A percentile compares a stretch with the other conserved stretches of the same genome.
phyloP scores from a whole-genome alignment of 2,888 invertebrate species.

The Neoitamus cyanurus region DNA sequence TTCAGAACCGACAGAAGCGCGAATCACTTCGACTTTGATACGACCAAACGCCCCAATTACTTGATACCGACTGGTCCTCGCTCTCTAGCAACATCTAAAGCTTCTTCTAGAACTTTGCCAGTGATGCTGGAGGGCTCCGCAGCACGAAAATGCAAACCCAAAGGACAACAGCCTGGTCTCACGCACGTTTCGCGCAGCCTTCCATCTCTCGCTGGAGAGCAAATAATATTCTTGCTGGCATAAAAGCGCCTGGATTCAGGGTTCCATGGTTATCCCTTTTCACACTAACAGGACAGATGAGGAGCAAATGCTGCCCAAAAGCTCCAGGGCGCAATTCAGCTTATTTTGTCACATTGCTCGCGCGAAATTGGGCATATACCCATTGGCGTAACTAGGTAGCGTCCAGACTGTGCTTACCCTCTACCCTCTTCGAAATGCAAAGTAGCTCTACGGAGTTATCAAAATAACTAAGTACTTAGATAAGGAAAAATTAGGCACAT shows the following conservation, averaged over 20 bases:
- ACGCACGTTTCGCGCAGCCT: slow-evolving; percentile 35
- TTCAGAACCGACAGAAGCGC: slow-evolving; percentile 17
- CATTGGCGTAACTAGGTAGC: not conserved
- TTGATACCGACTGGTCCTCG: slow-evolving; percentile 42
- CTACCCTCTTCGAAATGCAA: not conserved
- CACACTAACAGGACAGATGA: slow-evolving; percentile 2
- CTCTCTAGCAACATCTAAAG: slow-evolving; percentile 32
- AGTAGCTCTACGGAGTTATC: not conserved
- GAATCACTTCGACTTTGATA: not conserved
- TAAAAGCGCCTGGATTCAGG: not conserved
- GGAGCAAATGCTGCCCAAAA: slow-evolving; percentile 32
- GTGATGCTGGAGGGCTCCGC: slow-evolving; percentile 26
- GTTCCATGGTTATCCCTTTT: not conserved
- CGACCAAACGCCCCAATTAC: slow-evolving; percentile 36
- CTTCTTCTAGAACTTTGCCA: slow-evolving; percentile 31
- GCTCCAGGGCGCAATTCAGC: not conserved
- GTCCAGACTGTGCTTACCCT: not conserved
- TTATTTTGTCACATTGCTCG: not conserved
- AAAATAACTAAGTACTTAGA: not conserved
- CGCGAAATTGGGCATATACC: not conserved
- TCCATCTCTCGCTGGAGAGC: not conserved
- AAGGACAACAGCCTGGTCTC: not conserved
- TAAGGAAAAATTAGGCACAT: no score
- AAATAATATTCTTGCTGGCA: not conserved
- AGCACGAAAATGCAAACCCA: not conserved